Conservation (phyloP, 2,113 vertebrate species). For the Hyperopisus bebe region DNA sequence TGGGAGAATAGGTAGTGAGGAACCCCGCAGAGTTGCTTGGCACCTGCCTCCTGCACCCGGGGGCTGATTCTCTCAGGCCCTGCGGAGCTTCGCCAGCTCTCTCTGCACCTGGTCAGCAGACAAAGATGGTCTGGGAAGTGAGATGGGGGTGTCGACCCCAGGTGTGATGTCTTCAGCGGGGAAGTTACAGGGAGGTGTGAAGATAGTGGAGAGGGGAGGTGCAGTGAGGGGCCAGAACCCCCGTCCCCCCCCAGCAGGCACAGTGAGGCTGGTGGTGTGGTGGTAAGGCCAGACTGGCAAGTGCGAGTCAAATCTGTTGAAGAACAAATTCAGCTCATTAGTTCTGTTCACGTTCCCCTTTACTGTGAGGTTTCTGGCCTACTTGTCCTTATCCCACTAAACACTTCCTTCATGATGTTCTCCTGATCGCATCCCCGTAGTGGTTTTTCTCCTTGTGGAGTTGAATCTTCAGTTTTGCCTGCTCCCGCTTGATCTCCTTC, state of each 20-base stretch:
- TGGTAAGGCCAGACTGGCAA: not conserved
- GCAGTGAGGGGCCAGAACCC: not conserved
- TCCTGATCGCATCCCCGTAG: not conserved
- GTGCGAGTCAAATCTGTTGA: not conserved
- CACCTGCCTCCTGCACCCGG: not conserved
- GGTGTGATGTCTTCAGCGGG: not conserved
- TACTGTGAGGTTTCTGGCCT: not conserved
- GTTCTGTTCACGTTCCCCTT: not conserved
- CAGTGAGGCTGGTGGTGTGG: not conserved
- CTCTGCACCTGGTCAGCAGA: not conserved
- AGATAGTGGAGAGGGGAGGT: not conserved
- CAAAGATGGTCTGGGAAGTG: not conserved
- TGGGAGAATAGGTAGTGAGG: not conserved
- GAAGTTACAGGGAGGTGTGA: not conserved
- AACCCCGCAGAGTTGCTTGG: not conserved
- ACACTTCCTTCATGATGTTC: not conserved
- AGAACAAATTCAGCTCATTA: constrained; percentile 3
- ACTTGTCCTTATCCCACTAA: not conserved
- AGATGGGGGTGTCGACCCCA: not conserved
- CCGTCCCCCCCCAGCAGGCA: not conserved
- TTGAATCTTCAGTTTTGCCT: not conserved
- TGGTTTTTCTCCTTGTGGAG: not conserved
- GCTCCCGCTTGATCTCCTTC: not conserved
- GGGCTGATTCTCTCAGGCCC: not conserved
- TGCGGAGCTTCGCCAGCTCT: not conserved